Conservation (phyloP, 2,113 vertebrate genomes). For the Camelus bactrianus region DNA sequence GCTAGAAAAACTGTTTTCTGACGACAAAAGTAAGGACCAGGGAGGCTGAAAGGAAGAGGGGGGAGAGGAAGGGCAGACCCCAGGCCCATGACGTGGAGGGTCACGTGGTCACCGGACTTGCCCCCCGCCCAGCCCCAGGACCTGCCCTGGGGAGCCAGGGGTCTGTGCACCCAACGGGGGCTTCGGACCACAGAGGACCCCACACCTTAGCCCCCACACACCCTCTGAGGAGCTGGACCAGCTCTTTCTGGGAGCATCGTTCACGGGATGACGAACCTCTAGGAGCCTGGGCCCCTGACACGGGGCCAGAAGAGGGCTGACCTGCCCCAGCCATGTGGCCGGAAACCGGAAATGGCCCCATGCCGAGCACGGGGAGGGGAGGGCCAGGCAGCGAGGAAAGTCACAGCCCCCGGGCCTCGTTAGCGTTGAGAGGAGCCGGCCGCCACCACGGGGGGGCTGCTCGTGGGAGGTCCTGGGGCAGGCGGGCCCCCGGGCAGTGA, state of each 20-base stretch:
- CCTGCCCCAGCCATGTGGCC: fast-evolving
- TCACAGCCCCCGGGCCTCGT: background rate
- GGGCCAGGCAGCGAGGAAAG: background rate
- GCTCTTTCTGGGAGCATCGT: fast-evolving
- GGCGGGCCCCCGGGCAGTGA: fast-evolving
- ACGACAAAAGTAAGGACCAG: background rate
- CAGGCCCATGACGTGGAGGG: no score
- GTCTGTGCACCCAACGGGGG: no score
- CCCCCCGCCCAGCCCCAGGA: background rate
- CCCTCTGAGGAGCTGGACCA: fast-evolving
- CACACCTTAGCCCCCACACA: fast-evolving
- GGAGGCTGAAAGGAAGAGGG: background rate
- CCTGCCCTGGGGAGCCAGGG: fast-evolving
- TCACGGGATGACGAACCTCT: fast-evolving
- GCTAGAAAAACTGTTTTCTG: background rate
- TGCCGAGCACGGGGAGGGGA: fast-evolving
- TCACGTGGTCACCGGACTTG: fast-evolving
- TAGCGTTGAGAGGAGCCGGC: no score
- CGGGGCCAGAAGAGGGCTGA: fast-evolving
- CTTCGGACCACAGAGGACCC: background rate
- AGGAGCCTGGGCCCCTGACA: fast-evolving
- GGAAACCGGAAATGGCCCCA: fast-evolving
- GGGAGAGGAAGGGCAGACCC: no score
- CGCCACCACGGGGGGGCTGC: background rate
- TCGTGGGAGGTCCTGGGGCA: fast-evolving